These are phyloP conservation scores for Drosophila mercatorum DNA, from an alignment of 2,888 invertebrate species.

Conservation along the genomic window DNA sequence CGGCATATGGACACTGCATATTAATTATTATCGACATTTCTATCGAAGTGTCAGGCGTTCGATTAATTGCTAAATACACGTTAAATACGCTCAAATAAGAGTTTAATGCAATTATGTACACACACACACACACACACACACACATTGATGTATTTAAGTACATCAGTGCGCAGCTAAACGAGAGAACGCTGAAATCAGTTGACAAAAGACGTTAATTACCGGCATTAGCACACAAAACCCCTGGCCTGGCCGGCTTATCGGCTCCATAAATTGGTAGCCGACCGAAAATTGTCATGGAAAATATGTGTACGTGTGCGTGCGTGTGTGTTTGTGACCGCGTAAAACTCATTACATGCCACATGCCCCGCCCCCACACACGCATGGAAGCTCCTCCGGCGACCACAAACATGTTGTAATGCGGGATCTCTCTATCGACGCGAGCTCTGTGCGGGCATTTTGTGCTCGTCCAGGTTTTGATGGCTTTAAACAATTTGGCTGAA, in stretches of 20 bases:
- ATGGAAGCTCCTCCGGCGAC: conserved; percentile 32
- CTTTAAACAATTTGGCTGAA: conserved; percentile 42
- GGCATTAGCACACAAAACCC: conserved; percentile 59
- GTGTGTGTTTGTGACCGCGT: conserved; percentile 46
- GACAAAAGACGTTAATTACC: conserved; percentile 76
- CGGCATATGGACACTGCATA: neutral
- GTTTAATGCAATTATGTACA: conserved; percentile 2
- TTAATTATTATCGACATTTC: neutral
- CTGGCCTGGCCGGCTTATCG: conserved; percentile 52
- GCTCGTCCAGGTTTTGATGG: neutral
- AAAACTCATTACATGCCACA: conserved; percentile 77
- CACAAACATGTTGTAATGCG: conserved; percentile 75
- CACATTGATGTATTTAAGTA: neutral
- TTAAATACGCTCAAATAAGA: neutral
- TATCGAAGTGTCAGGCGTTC: conserved; percentile 1
- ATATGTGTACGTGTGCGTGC: conserved; percentile 31
- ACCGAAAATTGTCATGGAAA: conserved; percentile 53
- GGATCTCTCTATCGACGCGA: conserved; percentile 37
- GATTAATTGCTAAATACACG: conserved; percentile 5
- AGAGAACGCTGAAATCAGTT: conserved; percentile 49
- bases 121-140: neutral
- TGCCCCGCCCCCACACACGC: conserved; percentile 37
- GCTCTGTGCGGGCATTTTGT: conserved; percentile 19
- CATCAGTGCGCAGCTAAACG: conserved; percentile 17
- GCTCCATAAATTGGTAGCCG: conserved; percentile 60